Conservation (phyloP, 2,113 vertebrate species). For the Ictalurus punctatus region DNA sequence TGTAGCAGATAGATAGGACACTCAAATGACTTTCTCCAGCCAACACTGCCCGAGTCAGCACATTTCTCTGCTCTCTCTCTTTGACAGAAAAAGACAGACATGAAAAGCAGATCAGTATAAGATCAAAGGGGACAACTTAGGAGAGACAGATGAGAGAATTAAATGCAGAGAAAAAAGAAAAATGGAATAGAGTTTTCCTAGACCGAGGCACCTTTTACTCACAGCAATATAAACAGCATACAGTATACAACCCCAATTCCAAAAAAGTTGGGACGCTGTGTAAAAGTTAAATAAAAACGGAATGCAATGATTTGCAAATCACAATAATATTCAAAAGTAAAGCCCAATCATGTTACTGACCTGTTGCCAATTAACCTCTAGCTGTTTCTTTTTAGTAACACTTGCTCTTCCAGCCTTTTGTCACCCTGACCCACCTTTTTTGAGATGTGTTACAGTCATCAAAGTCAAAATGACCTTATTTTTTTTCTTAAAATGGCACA, state of each 20-base stretch:
- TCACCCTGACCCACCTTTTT: too few relatives aligned
- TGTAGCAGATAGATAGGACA: conserved; percentile 8
- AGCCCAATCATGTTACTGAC: too few relatives aligned
- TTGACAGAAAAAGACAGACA: conserved; percentile 16
- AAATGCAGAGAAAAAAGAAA: conserved; percentile 5
- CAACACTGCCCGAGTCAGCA: conserved; percentile 46
- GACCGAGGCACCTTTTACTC: background rate
- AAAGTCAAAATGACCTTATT: too few relatives aligned
- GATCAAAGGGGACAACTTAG: conserved; percentile 31
- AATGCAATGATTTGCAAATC: too few relatives aligned
- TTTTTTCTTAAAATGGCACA: too few relatives aligned
- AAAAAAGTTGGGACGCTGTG: too few relatives aligned
- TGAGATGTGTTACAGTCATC: too few relatives aligned
- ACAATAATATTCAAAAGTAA: too few relatives aligned
- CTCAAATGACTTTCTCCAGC: conserved; percentile 46
- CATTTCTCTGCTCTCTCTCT: conserved; percentile 29
- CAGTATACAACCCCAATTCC: background rate
- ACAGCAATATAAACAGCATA: conserved; percentile 6
- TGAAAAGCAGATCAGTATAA: conserved; percentile 33
- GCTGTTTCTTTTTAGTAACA: too few relatives aligned
- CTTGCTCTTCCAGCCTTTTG: too few relatives aligned
- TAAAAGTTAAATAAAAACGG: too few relatives aligned
- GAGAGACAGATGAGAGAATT: conserved; percentile 25
- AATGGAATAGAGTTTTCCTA: background rate
- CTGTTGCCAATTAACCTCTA: too few relatives aligned